A percentile compares a stretch with the other conserved stretches of the same genome.
Conservation (phyloP, 1,140 invertebrate genomes). For the Trigoniulus corallinus region DNA sequence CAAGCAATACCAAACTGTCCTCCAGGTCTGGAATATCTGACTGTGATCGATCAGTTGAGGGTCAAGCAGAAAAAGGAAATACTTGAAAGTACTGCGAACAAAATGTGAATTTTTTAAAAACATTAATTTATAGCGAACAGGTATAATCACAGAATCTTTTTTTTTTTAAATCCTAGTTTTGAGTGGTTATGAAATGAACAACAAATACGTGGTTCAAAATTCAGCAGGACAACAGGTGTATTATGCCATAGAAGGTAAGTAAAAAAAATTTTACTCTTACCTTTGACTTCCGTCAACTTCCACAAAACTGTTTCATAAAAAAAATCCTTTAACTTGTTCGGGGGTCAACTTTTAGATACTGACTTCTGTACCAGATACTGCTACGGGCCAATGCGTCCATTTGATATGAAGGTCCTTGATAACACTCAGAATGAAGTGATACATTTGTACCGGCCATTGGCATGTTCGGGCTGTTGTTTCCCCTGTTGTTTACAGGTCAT, state of each 20-base stretch:
- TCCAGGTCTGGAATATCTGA: slow-evolving; percentile 82
- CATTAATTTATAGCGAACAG: too few relatives aligned
- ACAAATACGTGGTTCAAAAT: slow-evolving; percentile 67
- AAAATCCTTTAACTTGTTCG: not conserved
- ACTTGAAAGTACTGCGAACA: slow-evolving; percentile 64
- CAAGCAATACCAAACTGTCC: slow-evolving; percentile 55
- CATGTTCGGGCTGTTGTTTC: slow-evolving; percentile 59
- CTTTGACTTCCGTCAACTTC: not conserved
- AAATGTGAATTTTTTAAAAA: too few relatives aligned
- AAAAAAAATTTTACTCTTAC: not conserved
- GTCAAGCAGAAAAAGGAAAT: slow-evolving; percentile 76
- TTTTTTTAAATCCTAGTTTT: too few relatives aligned
- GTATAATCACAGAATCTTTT: too few relatives aligned
- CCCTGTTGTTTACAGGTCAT: slow-evolving; percentile 66
- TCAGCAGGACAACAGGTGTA: slow-evolving; percentile 57
- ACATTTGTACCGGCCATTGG: slow-evolving; percentile 49
- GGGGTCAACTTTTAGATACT: slow-evolving; percentile 33
- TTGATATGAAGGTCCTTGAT: slow-evolving; percentile 73
- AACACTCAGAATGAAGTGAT: slow-evolving; percentile 59
- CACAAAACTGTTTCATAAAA: not conserved
- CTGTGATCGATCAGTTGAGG: slow-evolving; percentile 69
- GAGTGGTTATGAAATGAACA: slow-evolving; percentile 80
- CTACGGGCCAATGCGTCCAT: slow-evolving; percentile 55
- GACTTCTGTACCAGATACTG: slow-evolving; percentile 59
- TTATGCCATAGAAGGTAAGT: slow-evolving; percentile 50